Evolutionary conservation across 2,888 invertebrate genomes (phyloP).

Genomic region (Macaria liturata): DNA sequence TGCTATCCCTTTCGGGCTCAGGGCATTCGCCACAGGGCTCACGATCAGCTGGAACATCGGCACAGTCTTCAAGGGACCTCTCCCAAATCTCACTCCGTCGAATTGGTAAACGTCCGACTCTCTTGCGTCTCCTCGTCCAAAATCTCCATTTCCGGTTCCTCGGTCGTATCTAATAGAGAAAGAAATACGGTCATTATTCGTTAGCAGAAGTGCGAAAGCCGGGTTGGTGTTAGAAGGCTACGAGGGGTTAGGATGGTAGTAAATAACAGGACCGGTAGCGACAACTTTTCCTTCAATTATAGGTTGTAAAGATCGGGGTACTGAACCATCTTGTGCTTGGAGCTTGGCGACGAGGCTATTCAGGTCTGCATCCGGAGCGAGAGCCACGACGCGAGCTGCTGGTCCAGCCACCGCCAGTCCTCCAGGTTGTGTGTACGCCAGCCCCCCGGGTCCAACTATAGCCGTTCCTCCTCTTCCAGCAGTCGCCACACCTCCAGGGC

Average conservation of each 20-base stretch:
- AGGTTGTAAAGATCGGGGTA: conserved; percentile 67
- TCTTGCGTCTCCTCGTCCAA: conserved; percentile 42
- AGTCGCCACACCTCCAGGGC: conserved; percentile 91
- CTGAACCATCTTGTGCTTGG: conserved; percentile 65
- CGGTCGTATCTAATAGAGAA: conserved; percentile 68
- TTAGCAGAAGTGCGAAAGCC: conserved; percentile 11
- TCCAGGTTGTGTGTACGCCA: conserved; percentile 89
- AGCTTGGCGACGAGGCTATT: conserved; percentile 75
- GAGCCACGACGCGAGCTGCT: conserved; percentile 87
- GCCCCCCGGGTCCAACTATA: conserved; percentile 90
- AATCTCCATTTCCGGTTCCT: conserved; percentile 43
- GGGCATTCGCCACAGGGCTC: conserved; percentile 86
- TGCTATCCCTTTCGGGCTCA: conserved; percentile 86
- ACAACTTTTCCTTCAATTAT: conserved; percentile 87
- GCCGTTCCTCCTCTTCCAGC: conserved; percentile 91
- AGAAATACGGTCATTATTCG: conserved; percentile 49
- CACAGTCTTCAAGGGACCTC: conserved; percentile 45
- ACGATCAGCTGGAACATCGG: conserved; percentile 64
- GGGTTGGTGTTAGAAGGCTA: conserved; percentile 45
- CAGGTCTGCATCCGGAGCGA: conserved; percentile 85
- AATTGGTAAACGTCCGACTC: conserved; percentile 56
- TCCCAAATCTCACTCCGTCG: conserved; percentile 57
- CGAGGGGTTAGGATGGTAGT: conserved; percentile 80
- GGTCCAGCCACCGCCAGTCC: conserved; percentile 90
- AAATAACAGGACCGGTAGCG: conserved; percentile 89